Evolutionary conservation across 1,140 invertebrate species (phyloP), one percentile per base, ranked within the genome.

Genomic region (Drosophila teissieri): DNA sequence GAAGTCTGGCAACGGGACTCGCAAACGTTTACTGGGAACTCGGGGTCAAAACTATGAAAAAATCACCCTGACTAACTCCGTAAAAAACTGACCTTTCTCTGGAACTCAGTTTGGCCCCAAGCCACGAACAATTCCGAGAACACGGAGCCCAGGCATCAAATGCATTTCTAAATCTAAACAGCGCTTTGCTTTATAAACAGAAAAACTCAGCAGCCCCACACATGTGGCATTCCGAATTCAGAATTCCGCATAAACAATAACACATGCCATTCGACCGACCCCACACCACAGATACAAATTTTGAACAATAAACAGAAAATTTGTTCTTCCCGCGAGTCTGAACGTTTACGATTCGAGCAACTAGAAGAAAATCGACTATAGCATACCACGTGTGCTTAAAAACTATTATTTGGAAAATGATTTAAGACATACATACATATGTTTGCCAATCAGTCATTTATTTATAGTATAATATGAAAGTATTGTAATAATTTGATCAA

Each of bases 261-360:
- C 64, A 67, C 61, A 52, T 37, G 56, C 67, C 56, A 56, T 27
- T 70, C 39, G 36, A 44, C 34, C 24, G 34, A 46, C 44, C 36
- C 63, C 60, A 63, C 36, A 24, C 44, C 63, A 62, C 45, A 60
- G 19, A 56, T n/a, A 19, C 40, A 49, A 68, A 48, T 70, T 64
- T 70, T 69, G 51, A 57, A 70, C 51, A 70, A 69, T 70, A 70
- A 70, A 70, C 67, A 70, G 67, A 70, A 70, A 57, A 69, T 70
- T 70, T 69, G 42, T 69, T 54, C 68, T 48, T 56, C 45, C 60
- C 60, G 49, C 37, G 37, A 68, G 64, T 52, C 24, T 15, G 45
- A 65, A 17, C 64, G 37, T 64, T 68, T 44, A 64, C 64, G 51
- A 45, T 19, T 61, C 55, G 36, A 49, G 49, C 4, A 60, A 31